phyloP scores from a whole-genome alignment of 2,888 invertebrate genomes.

The Beris chalybata region DNA sequence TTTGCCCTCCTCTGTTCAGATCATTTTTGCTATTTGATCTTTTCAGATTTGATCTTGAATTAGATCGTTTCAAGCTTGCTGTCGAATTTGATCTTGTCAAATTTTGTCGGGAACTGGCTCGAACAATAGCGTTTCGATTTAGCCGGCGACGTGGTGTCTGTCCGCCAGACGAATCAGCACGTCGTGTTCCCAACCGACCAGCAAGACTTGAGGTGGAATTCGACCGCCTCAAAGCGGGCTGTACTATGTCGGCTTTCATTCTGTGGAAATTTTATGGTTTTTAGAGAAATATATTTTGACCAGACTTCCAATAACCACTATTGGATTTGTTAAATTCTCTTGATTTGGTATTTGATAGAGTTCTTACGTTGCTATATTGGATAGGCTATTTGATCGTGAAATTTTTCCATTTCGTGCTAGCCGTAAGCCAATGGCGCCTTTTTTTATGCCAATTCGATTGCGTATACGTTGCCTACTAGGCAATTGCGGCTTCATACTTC shows the following conservation, averaged over 20 bases:
- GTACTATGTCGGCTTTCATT: constrained; percentile 55
- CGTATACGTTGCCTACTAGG: constrained; percentile 41
- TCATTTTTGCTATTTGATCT: constrained; percentile 26
- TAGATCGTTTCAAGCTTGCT: constrained; percentile 36
- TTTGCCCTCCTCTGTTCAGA: constrained; percentile 12
- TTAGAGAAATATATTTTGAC: constrained; percentile 40
- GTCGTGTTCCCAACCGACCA: constrained; percentile 47
- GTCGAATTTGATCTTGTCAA: constrained; percentile 35
- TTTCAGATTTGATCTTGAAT: constrained; percentile 28
- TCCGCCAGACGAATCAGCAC: constrained; percentile 46
- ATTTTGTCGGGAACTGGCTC: constrained; percentile 21
- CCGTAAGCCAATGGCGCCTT: constrained; percentile 48
- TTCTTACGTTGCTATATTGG: constrained; percentile 57
- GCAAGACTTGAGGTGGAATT: constrained; percentile 46
- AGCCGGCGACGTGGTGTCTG: constrained; percentile 42
- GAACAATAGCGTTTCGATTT: constrained; percentile 24
- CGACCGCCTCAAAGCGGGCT: constrained; percentile 46
- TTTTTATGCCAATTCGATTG: constrained; percentile 45
- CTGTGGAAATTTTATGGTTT: constrained; percentile 45
- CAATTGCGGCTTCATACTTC: constrained; percentile 51
- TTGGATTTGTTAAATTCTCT: constrained; percentile 13
- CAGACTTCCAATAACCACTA: constrained; percentile 12
- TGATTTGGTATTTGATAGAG: constrained; percentile 19
- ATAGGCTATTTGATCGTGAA: constrained; percentile 51
- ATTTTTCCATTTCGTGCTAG: constrained; percentile 52